Conservation (phyloP, 2,888 invertebrate genomes). For the Rapana venosa region DNA sequence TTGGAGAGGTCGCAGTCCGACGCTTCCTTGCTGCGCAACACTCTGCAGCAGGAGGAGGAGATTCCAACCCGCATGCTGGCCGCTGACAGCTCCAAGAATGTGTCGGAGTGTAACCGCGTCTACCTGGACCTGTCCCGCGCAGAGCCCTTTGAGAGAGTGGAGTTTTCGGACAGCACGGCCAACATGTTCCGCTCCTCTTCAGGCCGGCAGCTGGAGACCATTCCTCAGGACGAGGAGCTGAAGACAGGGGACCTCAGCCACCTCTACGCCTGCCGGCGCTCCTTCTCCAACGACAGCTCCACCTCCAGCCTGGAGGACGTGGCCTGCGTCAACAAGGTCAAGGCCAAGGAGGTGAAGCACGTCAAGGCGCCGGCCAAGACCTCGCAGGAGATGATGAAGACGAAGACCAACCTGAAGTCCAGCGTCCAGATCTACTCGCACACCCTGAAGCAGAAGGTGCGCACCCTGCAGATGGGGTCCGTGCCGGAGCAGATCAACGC, state of each 20-base stretch:
- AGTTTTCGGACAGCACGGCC: slow-evolving; percentile 51
- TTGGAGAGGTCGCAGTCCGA: slow-evolving; percentile 76
- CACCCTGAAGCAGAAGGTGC: slow-evolving; percentile 63
- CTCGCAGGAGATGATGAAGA: slow-evolving; percentile 43
- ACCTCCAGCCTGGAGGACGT: slow-evolving; percentile 53
- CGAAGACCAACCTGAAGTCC: slow-evolving; percentile 64
- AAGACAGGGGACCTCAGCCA: slow-evolving; percentile 58
- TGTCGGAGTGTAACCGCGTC: slow-evolving; percentile 76
- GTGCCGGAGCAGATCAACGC: slow-evolving; percentile 61
- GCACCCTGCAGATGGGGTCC: slow-evolving; percentile 62
- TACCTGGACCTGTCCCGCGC: slow-evolving; percentile 77
- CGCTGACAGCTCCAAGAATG: slow-evolving; percentile 55
- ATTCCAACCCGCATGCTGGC: background rate
- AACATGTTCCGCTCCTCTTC: slow-evolving; percentile 56
- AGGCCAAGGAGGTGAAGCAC: slow-evolving; percentile 9
- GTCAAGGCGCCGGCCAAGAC: slow-evolving; percentile 46
- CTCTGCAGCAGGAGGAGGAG: slow-evolving; percentile 22
- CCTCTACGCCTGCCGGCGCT: slow-evolving; percentile 51
- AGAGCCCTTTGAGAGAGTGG: slow-evolving; percentile 59
- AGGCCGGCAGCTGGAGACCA: slow-evolving; percentile 72
- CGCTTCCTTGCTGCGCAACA: slow-evolving; percentile 58
- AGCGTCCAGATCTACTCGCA: slow-evolving; percentile 66
- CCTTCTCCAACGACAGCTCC: slow-evolving; percentile 54
- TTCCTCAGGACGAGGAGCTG: slow-evolving; percentile 75
- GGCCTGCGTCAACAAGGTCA: slow-evolving; percentile 42